Evolutionary conservation across 2,888 invertebrate species (phyloP), one percentile per base, ranked within the genome.

Genomic region (Andrena trimmerana): DNA sequence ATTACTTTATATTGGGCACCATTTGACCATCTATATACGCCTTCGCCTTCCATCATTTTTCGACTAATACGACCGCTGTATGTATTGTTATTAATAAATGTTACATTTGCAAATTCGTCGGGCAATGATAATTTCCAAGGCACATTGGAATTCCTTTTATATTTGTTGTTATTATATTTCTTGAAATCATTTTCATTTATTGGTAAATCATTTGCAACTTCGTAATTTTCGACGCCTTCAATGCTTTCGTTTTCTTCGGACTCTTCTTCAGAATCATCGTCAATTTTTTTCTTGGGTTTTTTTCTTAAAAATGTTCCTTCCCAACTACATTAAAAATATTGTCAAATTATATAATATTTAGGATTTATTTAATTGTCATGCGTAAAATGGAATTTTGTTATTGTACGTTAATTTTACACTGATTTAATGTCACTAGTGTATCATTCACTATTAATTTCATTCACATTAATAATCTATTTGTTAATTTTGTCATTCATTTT

Each of bases 21-120:
- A 91, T 96, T 95, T 1, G 94, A 92, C 96, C 96, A 96, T 73
- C 93, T 94, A 90, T 95, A 96, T 3, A 94, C 94, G 4, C 96
- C 96, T 83, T 94, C 93, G 1, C 96, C 96, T 85, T 96, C 94
- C 95, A 96, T 96, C 84, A 95, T 92, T 89, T 95, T 95, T 91
- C 94, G 94, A 24, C 94, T 95, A 72, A 95, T 94, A 52, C 94
- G 91, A 29, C 96, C 96, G 90, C 95, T 95, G 87, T 96, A 96
- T 1, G 93, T 71, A 89, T 96, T 96, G 13, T 95, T 95, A 90
- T 96, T 96, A 82, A 93, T 94, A 86, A 96, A 96, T 77, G 83
- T 92, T 69, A 96, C 95, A 69, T 94, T 89, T 13, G 94, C 96
- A 79, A 92, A 93, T 92, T 95, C 95, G 83, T 95, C 95, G 2